Evolutionary conservation across 2,888 invertebrate species (phyloP).

Genomic region (Xylocampa areola): DNA sequence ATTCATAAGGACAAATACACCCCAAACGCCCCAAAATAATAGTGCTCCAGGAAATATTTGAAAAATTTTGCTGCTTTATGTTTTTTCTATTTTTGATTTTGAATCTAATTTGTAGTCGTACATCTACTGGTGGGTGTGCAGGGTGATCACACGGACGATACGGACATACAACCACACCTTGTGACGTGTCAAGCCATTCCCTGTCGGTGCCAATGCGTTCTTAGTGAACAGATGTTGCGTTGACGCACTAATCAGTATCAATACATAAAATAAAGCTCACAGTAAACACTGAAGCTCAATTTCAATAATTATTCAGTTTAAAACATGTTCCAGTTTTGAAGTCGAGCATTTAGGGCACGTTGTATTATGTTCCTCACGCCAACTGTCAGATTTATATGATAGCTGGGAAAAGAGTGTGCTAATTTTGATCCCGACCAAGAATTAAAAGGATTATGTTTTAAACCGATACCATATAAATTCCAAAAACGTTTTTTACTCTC

Average conservation of each 20-base stretch:
- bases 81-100: not conserved
- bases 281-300: conserved; percentile 46
- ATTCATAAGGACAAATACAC: not conserved
- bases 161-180: conserved; percentile 71
- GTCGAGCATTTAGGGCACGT: not conserved
- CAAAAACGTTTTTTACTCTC: conserved; percentile 23
- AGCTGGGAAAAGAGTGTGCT: conserved; percentile 5
- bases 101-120: conserved; percentile 35
- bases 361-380: not conserved
- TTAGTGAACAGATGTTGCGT: conserved; percentile 84
- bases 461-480: conserved; percentile 6
- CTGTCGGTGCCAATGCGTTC: conserved; percentile 79
- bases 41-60: too few relatives aligned
- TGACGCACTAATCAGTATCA: conserved; percentile 79
- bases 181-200: conserved; percentile 83
- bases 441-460: conserved; percentile 26
- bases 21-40: not conserved
- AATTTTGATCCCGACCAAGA: not conserved
- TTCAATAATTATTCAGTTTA: conserved; percentile 14
- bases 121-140: conserved; percentile 71
- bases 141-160: conserved; percentile 76
- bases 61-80: not conserved
- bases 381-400: not conserved
- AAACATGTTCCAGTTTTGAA: conserved; percentile 26
- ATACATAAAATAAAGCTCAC: conserved; percentile 53